Conservation (phyloP, 1,140 invertebrate species). For the Drosophila tani region DNA sequence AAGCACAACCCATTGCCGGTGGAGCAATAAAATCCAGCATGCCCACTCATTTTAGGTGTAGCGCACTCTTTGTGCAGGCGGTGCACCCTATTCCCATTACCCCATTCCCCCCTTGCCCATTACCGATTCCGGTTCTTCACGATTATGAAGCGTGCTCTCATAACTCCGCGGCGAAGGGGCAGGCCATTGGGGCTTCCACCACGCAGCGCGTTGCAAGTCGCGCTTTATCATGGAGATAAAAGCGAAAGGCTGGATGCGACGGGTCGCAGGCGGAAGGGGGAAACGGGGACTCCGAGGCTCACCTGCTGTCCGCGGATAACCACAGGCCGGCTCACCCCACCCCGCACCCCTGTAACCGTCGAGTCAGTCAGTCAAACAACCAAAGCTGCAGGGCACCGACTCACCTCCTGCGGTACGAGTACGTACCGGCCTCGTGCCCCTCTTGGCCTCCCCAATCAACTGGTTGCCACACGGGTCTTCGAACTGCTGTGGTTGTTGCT, state of each 20-base stretch:
- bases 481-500: constrained; percentile 38
- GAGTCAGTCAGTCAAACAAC: constrained; percentile 60
- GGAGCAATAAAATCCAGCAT: constrained; percentile 31
- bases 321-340: constrained; percentile 53
- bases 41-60: constrained; percentile 53
- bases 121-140: constrained; percentile 16
- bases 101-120: not conserved
- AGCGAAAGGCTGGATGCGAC: constrained; percentile 34
- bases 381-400: constrained; percentile 62
- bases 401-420: constrained; percentile 7
- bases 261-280: not conserved
- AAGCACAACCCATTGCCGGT: not conserved
- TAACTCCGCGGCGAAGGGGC: constrained; percentile 47
- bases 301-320: constrained; percentile 64
- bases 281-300: constrained; percentile 24
- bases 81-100: constrained; percentile 11
- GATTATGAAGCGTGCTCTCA: constrained; percentile 70
- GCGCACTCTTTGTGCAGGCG: constrained; percentile 62
- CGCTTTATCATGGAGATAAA: constrained; percentile 80
- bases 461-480: constrained; percentile 66
- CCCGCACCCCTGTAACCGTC: constrained; percentile 10
- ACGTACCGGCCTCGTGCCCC: constrained; percentile 11
- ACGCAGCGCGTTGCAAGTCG: constrained; percentile 76
- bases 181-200: constrained; percentile 44
- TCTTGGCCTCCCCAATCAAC: constrained; percentile 68